Evolutionary conservation across 2,113 vertebrate genomes (phyloP).

Genomic region (Rhabdornis inornatus): DNA sequence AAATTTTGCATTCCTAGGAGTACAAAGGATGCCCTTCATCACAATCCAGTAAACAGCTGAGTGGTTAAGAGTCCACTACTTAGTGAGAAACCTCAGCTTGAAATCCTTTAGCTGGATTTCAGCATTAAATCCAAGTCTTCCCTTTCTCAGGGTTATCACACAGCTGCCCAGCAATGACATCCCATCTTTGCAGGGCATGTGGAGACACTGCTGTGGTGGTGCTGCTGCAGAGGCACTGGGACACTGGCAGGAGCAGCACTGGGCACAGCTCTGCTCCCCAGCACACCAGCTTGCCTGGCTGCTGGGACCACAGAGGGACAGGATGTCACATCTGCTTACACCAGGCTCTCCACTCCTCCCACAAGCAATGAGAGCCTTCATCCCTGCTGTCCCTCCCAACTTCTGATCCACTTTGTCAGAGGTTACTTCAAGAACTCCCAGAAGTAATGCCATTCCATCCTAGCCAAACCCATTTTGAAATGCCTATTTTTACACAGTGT

Average conservation of each 20-base stretch:
- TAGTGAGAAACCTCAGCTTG: neutral
- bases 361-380: neutral
- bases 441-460: neutral
- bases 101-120: neutral
- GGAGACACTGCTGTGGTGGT: neutral
- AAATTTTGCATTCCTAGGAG: neutral
- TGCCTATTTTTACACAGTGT: neutral
- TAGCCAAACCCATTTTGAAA: neutral
- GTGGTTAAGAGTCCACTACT: neutral
- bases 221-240: neutral
- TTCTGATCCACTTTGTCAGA: neutral
- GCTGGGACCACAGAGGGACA: neutral
- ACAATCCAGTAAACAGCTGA: neutral
- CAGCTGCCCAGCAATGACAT: neutral
- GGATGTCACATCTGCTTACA: neutral
- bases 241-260: neutral
- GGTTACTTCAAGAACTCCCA: neutral
- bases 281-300: neutral
- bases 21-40: neutral
- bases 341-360: neutral
- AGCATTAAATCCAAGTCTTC: neutral
- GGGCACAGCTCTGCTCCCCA: neutral
- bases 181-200: neutral
- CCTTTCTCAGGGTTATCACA: neutral
- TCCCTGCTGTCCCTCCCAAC: neutral